Base-by-base conservation (phyloP, 1,140 invertebrate genomes). In the Condylostylus longicornis region DNA sequence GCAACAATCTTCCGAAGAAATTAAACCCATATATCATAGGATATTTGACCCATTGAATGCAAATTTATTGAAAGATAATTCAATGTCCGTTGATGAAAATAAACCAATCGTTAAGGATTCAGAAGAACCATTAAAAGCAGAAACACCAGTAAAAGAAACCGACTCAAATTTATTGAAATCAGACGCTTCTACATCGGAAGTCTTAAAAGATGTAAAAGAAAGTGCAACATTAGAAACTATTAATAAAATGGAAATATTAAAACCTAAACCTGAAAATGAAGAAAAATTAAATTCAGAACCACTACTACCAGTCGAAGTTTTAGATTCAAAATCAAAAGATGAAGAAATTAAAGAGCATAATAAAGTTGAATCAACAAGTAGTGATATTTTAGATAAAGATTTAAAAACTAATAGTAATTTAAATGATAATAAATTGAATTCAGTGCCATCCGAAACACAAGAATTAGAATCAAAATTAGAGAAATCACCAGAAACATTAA, bases 201-300 rank as follows among this genome's bases (percentile, higher is more conserved):
- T 40, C 22, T 29, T 38, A 37, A 12, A 34, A 43, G 35, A 43
- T 55, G 29, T 40, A 49, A 6, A 18, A 44, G 13, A 54, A 57
- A 23, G 34, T 58, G 28, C 54, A 54, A 15, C 57, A 57, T 34
- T 58, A 58, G 32, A 51, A 53, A 35, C 51, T 54, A 14, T 20
- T 51, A 13, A 35, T 45, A 23, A 2, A 44, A 46, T 8, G 53
- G 52, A 21, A 45, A 40, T 3, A 31, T 19, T 33, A 50, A 53
- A 48, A 40, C 50, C 28, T 40, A 45, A 40, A 46, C 44, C n/a
- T n/a, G 25, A 43, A 48, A 38, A 51, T 46, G 6, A 23, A 42
- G 4, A 15, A 33, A 18, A 7, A 33, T 14, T 8, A 14, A 5
- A 33, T 18, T 5, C 32, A 33, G n/a, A 18, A 33, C 19, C 17